Evolutionary conservation across 2,113 vertebrate genomes (phyloP), one percentile per base, ranked within the genome.

Genomic region (Conger conger): DNA sequence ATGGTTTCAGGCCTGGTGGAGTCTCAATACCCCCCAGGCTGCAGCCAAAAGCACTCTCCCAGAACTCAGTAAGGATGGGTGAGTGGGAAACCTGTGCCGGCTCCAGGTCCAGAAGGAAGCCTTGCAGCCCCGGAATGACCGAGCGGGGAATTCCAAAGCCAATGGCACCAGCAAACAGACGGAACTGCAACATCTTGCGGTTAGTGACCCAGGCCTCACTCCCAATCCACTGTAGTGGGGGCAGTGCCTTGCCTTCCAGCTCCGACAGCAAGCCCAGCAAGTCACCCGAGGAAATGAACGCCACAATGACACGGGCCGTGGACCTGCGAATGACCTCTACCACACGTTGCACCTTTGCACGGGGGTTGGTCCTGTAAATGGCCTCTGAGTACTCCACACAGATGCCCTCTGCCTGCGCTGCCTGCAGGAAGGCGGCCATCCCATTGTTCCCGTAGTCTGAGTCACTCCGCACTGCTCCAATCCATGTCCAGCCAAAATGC

Each of bases 401-500:
- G 53, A 94, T 94, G 1, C 91, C 93, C 53, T 93, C 89, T 57
- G 85, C 86, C 11, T 77, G 81, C 0, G 93, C 92, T 77, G 91
- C 91, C 0, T 85, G 30, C 33, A 93, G 80, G 79, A 95, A 95
- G n/a, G 91, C 85, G 0, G 90, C 86, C 90, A 94, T 94, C 16
- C 92, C 93, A 17, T 91, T 90, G 85, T 93, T 93, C 7, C 95
- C 94, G 68, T 95, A 95, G 37, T 96, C 94, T 0, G 93, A 90
- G 86, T 95, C 93, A 0, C 94, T 94, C 0, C 90, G 87, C 42
- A 96, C 83, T 8, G 94, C 91, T 9, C 94, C 95, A 3, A 95
- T 94, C 94, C 94, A 95, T 0, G 90, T 95, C 95, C 95, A 95
- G 27, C 88, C 93, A 80, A 94, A 95, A 3, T 92, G 89, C 73